phyloP scores from a whole-genome alignment of 2,113 vertebrate genomes.

The Eretmochelys imbricata region DNA sequence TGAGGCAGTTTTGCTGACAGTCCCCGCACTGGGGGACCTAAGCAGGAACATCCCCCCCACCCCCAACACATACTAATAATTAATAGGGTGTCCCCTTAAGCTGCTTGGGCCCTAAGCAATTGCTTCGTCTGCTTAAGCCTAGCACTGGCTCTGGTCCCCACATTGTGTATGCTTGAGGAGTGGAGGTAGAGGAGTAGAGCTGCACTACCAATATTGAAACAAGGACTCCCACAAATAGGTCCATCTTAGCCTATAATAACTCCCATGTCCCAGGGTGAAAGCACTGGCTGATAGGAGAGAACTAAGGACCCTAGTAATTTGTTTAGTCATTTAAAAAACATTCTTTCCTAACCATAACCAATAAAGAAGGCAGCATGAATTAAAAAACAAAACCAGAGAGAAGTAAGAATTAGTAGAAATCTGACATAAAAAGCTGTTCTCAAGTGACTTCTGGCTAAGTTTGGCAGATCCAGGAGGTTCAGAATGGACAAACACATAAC shows the following conservation, averaged over 20 bases:
- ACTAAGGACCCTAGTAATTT: background rate
- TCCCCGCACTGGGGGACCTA: background rate
- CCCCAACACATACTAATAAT: too few species aligned
- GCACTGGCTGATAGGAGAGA: background rate
- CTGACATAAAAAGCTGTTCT: background rate
- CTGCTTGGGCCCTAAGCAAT: too few species aligned
- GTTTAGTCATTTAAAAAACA: background rate
- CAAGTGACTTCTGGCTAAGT: conserved; percentile 3
- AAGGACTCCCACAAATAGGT: background rate
- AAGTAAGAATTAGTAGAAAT: conserved; percentile 14
- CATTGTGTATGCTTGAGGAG: background rate
- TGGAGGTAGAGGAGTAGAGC: background rate
- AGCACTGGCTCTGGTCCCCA: background rate
- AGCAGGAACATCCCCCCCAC: too few species aligned
- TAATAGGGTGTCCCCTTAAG: too few species aligned
- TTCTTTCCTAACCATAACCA: background rate
- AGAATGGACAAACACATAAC: background rate
- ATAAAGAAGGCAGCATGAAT: background rate
- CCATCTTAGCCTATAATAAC: background rate
- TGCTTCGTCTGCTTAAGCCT: too few species aligned
- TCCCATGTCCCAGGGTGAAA: background rate
- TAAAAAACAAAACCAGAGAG: conserved; percentile 4
- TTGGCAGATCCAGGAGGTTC: background rate
- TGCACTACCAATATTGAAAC: background rate
- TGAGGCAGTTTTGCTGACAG: background rate